These are phyloP conservation scores for Andrena praecox DNA, from an alignment of 2,888 invertebrate genomes.

Conservation along the genomic window DNA sequence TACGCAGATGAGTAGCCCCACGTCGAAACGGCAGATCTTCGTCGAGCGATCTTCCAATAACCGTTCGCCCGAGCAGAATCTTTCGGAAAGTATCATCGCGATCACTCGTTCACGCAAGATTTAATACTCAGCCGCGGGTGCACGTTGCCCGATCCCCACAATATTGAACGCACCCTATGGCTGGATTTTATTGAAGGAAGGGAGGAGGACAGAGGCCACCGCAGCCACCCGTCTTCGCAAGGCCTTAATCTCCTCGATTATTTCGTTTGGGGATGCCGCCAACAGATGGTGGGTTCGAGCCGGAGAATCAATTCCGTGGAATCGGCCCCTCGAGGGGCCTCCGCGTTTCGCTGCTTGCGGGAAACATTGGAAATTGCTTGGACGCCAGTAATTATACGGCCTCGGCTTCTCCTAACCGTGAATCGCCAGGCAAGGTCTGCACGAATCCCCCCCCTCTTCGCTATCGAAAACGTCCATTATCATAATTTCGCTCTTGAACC, in stretches of 20 bases:
- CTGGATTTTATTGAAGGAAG: conserved; percentile 62
- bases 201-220: conserved; percentile 2
- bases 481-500: conserved; percentile 41
- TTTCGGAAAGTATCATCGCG: conserved; percentile 1
- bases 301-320: conserved; percentile 73
- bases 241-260: conserved; percentile 73
- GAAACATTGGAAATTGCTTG: conserved; percentile 68
- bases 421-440: conserved; percentile 19
- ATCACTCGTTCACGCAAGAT: conserved; percentile 57
- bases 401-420: conserved; percentile 23
- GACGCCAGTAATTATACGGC: conserved; percentile 67
- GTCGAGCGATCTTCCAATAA: no score
- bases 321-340: conserved; percentile 68
- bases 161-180: conserved; percentile 63
- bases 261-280: conserved; percentile 75
- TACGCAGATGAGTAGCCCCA: no score
- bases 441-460: not conserved
- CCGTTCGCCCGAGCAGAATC: no score
- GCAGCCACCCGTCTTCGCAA: conserved; percentile 58
- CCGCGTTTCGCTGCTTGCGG: conserved; percentile 58
- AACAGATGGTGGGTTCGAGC: conserved; percentile 72
- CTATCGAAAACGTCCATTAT: conserved; percentile 39
- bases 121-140: conserved; percentile 47
- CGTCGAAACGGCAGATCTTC: no score
- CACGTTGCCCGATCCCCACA: conserved; percentile 46